Conservation (phyloP, 2,113 vertebrate species). For the Taxidea taxus region DNA sequence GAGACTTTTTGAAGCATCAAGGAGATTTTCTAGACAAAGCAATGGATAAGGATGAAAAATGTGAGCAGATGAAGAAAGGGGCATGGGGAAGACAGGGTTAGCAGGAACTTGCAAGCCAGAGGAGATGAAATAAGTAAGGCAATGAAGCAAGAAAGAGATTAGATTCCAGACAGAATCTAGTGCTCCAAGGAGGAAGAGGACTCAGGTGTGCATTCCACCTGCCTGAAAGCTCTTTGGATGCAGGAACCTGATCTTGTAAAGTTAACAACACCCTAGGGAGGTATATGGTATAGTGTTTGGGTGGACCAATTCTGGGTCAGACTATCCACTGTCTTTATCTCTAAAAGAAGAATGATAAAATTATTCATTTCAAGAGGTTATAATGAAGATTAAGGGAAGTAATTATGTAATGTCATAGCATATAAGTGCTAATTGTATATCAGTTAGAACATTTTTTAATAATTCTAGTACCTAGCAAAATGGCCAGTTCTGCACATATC, state of each 20-base stretch:
- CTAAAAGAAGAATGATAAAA: not conserved
- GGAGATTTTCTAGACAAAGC: not conserved
- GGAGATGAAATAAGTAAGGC: not conserved
- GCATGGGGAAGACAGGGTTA: not conserved
- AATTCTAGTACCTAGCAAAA: not conserved
- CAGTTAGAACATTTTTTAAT: not conserved
- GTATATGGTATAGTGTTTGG: not conserved
- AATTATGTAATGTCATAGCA: not conserved
- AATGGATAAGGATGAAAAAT: not conserved
- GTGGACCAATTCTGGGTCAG: not conserved
- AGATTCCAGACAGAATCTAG: not conserved
- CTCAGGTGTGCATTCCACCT: not conserved
- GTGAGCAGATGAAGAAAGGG: not conserved
- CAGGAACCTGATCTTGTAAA: not conserved
- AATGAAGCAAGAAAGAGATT: not conserved
- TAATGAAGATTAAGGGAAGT: not conserved
- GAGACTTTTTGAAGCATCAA: not conserved
- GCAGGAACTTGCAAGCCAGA: not conserved
- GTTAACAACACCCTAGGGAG: not conserved
- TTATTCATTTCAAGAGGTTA: not conserved
- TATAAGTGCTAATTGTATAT: not conserved
- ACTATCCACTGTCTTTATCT: not conserved
- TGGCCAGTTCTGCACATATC: not conserved
- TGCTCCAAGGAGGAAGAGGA: too few species aligned
- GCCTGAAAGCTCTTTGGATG: not conserved